phyloP scores from a whole-genome alignment of 1,140 invertebrate species.

The Camponotus vicinus region DNA sequence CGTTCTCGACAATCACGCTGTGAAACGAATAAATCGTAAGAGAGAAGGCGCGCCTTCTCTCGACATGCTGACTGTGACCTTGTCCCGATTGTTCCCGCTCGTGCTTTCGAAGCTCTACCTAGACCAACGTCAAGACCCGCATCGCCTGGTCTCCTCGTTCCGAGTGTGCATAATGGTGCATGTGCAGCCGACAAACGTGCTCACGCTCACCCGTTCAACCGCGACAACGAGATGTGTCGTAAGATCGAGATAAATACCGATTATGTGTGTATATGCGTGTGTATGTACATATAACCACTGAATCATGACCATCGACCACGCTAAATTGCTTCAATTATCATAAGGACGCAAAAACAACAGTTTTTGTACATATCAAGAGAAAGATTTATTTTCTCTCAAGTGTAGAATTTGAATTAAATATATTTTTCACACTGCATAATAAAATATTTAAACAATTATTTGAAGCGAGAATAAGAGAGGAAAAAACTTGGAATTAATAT shows the following conservation, averaged over 20 bases:
- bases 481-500: neutral
- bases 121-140: constrained; percentile 53
- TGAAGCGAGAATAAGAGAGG: neutral
- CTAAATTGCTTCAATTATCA: neutral
- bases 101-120: constrained; percentile 65
- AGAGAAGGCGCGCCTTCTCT: constrained; percentile 63
- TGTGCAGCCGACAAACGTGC: constrained; percentile 29
- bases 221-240: constrained; percentile 30
- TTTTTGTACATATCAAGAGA: neutral
- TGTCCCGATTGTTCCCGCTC: constrained; percentile 71
- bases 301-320: neutral
- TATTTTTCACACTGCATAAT: neutral
- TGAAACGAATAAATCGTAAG: constrained; percentile 52
- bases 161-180: constrained; percentile 47
- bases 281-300: neutral
- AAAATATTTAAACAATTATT: neutral
- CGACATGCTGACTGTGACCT: constrained; percentile 73
- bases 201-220: constrained; percentile 29
- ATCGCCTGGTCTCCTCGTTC: neutral
- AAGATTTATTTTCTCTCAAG: neutral
- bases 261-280: neutral
- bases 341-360: neutral
- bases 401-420: neutral
- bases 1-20: constrained; percentile 20
- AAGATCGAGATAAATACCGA: constrained; percentile 41